Percentiles rank a stretch among this genome's conserved stretches.
Conservation (phyloP, 2,113 vertebrate genomes). For the Conger conger region DNA sequence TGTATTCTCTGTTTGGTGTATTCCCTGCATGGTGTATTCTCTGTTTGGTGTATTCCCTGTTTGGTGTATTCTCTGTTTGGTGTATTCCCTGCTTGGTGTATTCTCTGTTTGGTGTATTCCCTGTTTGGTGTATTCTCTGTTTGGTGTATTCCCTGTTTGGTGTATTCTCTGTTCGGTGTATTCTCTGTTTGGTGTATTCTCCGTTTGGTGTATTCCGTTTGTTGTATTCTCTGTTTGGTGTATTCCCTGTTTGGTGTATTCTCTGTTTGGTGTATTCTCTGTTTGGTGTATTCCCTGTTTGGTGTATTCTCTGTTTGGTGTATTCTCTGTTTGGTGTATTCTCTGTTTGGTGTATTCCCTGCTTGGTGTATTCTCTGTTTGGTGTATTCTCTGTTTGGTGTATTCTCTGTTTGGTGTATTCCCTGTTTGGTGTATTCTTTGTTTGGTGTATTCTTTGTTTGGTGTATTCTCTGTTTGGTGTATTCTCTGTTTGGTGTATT, state of each 20-base stretch:
- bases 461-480: not conserved
- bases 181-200: not conserved
- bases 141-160: not conserved
- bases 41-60: too few relatives aligned
- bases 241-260: not conserved
- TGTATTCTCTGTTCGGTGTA: not conserved
- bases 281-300: not conserved
- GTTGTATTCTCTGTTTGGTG: not conserved
- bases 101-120: not conserved
- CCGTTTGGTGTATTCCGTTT: not conserved
- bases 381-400: not conserved
- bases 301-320: not conserved
- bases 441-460: not conserved
- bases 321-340: not conserved
- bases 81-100: not conserved
- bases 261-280: not conserved
- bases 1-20: not conserved
- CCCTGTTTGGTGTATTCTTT: not conserved
- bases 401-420: not conserved
- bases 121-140: not conserved
- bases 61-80: not conserved
- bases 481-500: not conserved
- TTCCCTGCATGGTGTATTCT: too few relatives aligned
- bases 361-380: not conserved
- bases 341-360: not conserved